These are phyloP conservation scores for Drepanosiphum platanoidis DNA, from an alignment of 2,888 invertebrate species.

Conservation along the genomic window DNA sequence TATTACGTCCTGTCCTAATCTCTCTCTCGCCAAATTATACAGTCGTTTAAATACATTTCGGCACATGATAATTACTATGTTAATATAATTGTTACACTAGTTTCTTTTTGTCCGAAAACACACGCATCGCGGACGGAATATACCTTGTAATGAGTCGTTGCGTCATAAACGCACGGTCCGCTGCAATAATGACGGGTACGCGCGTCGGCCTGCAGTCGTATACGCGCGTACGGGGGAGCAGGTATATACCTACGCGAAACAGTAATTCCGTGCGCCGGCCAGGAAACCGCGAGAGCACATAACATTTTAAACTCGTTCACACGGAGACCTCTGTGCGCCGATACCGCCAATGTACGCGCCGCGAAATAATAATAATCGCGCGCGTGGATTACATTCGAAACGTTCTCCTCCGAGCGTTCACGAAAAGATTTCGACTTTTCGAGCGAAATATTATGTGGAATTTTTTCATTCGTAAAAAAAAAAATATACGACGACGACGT, in stretches of 20 bases:
- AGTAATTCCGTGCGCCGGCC: constrained; percentile 20
- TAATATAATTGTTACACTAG: constrained; percentile 20
- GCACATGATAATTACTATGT: constrained; percentile 16
- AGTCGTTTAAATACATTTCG: constrained; percentile 40
- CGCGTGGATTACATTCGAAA: too few species aligned
- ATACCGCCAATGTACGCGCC: background rate
- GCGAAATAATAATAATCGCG: background rate
- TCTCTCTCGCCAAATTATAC: constrained; percentile 33
- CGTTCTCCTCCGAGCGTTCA: too few species aligned
- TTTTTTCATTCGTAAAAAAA: too few species aligned
- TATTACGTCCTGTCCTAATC: constrained; percentile 23
- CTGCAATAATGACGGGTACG: too few species aligned
- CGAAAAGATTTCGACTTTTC: too few species aligned
- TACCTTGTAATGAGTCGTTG: too few species aligned
- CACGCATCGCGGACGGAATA: too few species aligned
- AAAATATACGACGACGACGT: background rate
- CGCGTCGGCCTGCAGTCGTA: background rate
- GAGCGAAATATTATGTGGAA: too few species aligned
- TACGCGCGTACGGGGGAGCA: too few species aligned
- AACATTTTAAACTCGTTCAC: background rate
- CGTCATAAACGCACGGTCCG: too few species aligned
- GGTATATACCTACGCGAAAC: too few species aligned
- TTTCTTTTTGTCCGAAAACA: background rate
- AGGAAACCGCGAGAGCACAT: background rate
- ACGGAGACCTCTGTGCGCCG: background rate